A percentile compares a stretch with the other conserved stretches of the same genome.
phyloP scores from a whole-genome alignment of 2,113 vertebrate genomes.

The Octodon degus region DNA sequence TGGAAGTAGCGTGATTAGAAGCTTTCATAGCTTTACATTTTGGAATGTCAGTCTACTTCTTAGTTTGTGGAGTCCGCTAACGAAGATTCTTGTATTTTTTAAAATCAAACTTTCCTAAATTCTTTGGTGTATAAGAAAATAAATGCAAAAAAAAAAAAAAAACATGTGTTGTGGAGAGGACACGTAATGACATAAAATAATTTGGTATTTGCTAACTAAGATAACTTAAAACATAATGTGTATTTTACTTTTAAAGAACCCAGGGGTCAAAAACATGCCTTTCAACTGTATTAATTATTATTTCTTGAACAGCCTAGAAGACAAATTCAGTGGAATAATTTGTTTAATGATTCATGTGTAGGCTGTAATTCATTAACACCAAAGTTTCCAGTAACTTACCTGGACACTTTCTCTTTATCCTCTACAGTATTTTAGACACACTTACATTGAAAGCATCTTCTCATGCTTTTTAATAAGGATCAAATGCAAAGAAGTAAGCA shows the following conservation, averaged over 20 bases:
- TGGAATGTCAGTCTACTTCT: background rate
- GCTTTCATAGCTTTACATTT: background rate
- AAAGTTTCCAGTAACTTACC: conserved; percentile 5
- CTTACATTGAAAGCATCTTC: conserved; percentile 22
- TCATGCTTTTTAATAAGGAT: background rate
- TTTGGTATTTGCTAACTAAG: background rate
- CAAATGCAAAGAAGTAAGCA: conserved; percentile 25
- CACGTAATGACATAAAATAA: background rate
- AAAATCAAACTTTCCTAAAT: background rate
- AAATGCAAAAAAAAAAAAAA: background rate
- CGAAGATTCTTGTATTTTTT: background rate
- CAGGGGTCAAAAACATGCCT: background rate
- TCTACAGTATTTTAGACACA: background rate
- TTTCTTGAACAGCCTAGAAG: background rate
- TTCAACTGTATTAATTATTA: background rate
- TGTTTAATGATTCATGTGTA: background rate
- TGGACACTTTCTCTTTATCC: background rate
- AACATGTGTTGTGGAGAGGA: background rate
- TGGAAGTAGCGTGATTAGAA: background rate
- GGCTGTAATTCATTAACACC: background rate
- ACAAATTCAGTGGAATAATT: background rate
- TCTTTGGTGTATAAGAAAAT: background rate
- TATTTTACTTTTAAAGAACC: background rate
- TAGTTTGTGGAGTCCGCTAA: background rate
- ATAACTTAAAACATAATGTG: background rate